Base-by-base conservation (phyloP, 2,797 vertebrate species). In the Podarcis siculus region DNA sequence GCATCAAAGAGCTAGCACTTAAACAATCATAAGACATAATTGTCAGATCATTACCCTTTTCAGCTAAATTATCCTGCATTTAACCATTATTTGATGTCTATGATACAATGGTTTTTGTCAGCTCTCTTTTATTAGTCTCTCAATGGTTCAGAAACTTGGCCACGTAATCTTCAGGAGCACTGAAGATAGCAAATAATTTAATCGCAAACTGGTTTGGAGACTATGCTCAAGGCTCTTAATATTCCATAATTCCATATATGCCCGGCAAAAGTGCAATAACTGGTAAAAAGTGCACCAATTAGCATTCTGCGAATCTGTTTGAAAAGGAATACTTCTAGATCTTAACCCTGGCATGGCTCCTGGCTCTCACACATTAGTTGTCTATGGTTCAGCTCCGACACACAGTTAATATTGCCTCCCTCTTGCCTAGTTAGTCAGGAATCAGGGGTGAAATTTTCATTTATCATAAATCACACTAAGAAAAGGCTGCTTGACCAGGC, bases 1-100 rank as follows among this genome's bases (percentile, higher is more conserved):
- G n/a, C 81, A 84, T 91, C 89, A 89, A 92, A 90, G 87, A 75
- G 66, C 5, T 0, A 64, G 78, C 0, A 2, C 85, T 80, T 78
- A 72, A 15, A 55, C 49, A 55, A 55, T 0, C 67, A 86, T 55
- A 69, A 89, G 82, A 58, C 49, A 55, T 55, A 55, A 7, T 4
- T 19, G n/a, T 19, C 0, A 0, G 49, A 61, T 83, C 81, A 35
- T 23, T 55, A 10, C 30, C 30, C 49, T 66, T 15, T 9, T 77
- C 39, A n/a, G 3, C 15, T 23, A 83, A 64, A 42, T 90, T 19
- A 69, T 4, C 73, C 19, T 23, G 1, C 0, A 4, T 9, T 19
- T 75, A 89, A 23, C 82, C 64, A 72, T 0, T 1, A 67, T 69
- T 0, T 75, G 32, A 89, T 25, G 30, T 61, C 15, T 61, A 75